A percentile compares a stretch with the other conserved stretches of the same genome.
Evolutionary conservation across 2,113 vertebrate genomes (phyloP).

Genomic region (Xiphophorus couchianus): DNA sequence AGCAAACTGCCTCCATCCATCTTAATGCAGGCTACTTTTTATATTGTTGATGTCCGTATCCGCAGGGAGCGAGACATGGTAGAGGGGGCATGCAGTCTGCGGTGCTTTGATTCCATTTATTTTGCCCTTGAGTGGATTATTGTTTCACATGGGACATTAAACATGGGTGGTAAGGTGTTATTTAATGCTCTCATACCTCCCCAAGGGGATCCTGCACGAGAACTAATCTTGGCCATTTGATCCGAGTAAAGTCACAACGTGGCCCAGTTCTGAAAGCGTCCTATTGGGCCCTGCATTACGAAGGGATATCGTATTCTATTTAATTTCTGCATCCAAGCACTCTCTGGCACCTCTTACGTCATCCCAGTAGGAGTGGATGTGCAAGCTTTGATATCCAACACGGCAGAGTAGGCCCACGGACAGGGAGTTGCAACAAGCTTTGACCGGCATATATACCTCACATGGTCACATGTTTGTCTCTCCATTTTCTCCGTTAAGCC

Average conservation of each 20-base stretch:
- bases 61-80: slow-evolving; percentile 44
- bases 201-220: slow-evolving; percentile 54
- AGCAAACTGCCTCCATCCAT: slow-evolving; percentile 67
- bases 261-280: slow-evolving; percentile 42
- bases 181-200: slow-evolving; percentile 67
- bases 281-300: slow-evolving; percentile 40
- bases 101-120: slow-evolving; percentile 74
- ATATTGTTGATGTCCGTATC: slow-evolving; percentile 65
- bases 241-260: slow-evolving; percentile 63
- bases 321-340: slow-evolving; percentile 57
- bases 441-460: slow-evolving; percentile 10
- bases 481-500: slow-evolving; percentile 29
- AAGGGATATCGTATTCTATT: slow-evolving; percentile 64
- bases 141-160: slow-evolving; percentile 78
- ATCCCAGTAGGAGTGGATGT: slow-evolving; percentile 21
- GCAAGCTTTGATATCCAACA: slow-evolving; percentile 28
- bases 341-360: slow-evolving; percentile 31
- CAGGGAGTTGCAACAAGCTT: slow-evolving; percentile 6
- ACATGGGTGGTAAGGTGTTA: slow-evolving; percentile 72
- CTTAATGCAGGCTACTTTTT: slow-evolving; percentile 71
- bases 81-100: slow-evolving; percentile 58
- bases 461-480: slow-evolving; percentile 16
- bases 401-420: slow-evolving; percentile 16
- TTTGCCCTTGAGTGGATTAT: slow-evolving; percentile 80
- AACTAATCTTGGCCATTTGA: slow-evolving; percentile 75